Conservation (phyloP, 1,140 invertebrate genomes). For the fruit fly (Drosophila melanogaster) region DNA sequence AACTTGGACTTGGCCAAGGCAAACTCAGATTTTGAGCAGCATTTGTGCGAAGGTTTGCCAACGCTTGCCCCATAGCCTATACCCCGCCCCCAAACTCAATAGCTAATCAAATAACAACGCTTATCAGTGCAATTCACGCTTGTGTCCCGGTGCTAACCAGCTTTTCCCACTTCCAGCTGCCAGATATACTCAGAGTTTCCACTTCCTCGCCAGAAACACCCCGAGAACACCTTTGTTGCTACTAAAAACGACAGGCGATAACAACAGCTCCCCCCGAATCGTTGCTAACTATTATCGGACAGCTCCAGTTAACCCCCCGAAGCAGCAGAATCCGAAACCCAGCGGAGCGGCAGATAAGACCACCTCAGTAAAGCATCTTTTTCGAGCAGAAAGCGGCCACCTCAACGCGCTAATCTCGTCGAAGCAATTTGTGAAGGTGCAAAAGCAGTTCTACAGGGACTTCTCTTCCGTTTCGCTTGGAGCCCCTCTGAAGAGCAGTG, state of each 20-base stretch:
- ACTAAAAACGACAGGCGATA: conserved; percentile 39
- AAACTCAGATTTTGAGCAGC: conserved; percentile 78
- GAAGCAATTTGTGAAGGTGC: conserved; percentile 80
- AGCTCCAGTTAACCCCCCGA: conserved; percentile 18
- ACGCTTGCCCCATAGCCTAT: background rate
- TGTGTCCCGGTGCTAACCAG: conserved; percentile 25
- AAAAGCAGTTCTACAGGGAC: conserved; percentile 81
- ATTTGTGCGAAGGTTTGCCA: conserved; percentile 76
- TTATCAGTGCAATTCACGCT: conserved; percentile 53
- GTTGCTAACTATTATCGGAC: conserved; percentile 48
- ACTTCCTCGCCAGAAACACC: conserved; percentile 18
- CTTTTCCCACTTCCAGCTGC: conserved; percentile 46
- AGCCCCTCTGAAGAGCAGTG: conserved; percentile 63
- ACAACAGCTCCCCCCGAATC: conserved; percentile 22
- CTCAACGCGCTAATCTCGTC: conserved; percentile 72
- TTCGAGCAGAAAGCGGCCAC: conserved; percentile 73
- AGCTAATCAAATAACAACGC: conserved; percentile 47
- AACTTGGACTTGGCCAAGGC: conserved; percentile 77
- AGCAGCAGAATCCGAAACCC: background rate
- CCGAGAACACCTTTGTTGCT: conserved; percentile 32
- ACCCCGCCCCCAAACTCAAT: background rate
- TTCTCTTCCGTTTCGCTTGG: conserved; percentile 71
- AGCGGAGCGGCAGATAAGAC: conserved; percentile 56
- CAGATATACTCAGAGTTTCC: conserved; percentile 44
- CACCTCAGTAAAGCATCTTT: conserved; percentile 35